A percentile compares a stretch with the other conserved stretches of the same genome.
phyloP scores from a whole-genome alignment of 2,797 vertebrate species.

The Sitta carolinensis region DNA sequence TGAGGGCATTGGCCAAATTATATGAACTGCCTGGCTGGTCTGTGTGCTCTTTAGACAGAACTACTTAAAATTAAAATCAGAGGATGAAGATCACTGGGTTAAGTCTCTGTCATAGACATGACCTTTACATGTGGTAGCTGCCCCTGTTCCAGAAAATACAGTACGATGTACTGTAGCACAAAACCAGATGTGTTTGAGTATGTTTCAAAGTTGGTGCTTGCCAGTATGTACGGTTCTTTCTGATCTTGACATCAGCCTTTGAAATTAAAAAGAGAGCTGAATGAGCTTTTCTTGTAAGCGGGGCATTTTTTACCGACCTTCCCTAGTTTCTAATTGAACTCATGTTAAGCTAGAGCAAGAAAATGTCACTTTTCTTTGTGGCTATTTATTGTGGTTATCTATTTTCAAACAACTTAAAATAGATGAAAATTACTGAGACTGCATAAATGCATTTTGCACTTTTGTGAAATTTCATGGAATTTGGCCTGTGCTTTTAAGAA shows the following conservation, averaged over 20 bases:
- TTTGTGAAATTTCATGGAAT: neutral
- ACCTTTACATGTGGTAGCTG: neutral
- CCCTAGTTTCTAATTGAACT: neutral
- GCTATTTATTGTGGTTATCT: neutral
- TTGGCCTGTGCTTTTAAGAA: neutral
- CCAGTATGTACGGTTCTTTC: neutral
- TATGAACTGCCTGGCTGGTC: neutral
- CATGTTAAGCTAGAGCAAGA: neutral
- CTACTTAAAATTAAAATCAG: neutral
- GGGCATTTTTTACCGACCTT: neutral
- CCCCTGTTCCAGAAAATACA: neutral
- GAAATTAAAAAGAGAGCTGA: neutral
- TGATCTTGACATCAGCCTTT: neutral
- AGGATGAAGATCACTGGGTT: neutral
- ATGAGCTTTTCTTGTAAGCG: neutral
- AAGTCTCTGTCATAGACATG: neutral
- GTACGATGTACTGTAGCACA: rapidly evolving
- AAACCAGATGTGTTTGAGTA: neutral
- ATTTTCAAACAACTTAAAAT: conserved; percentile 2
- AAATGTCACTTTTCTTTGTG: neutral
- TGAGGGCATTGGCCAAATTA: neutral
- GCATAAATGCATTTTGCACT: neutral
- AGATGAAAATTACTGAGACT: neutral
- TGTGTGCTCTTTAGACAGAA: neutral
- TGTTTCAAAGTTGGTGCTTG: neutral